Evolutionary conservation across 2,113 vertebrate genomes (phyloP).

Genomic region (Mesitornis unicolor): DNA sequence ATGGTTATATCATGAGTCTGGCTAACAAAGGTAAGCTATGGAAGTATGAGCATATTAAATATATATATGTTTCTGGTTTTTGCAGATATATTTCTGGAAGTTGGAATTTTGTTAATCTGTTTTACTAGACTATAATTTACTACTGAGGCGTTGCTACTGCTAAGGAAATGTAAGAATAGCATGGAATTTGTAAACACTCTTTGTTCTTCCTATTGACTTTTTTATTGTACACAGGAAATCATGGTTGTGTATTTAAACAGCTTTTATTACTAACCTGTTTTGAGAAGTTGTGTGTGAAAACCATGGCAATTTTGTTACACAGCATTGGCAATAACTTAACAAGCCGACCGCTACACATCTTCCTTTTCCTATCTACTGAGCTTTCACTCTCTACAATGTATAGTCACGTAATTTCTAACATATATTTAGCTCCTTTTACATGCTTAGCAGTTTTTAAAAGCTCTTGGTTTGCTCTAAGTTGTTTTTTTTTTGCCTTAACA

Average conservation of each 20-base stretch:
- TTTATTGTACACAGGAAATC: background rate
- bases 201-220: background rate
- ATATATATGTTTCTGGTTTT: background rate
- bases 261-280: background rate
- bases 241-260: background rate
- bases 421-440: background rate
- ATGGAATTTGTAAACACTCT: background rate
- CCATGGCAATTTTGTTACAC: background rate
- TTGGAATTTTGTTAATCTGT: background rate
- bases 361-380: background rate
- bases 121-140: background rate
- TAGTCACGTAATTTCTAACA: background rate
- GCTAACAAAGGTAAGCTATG: background rate
- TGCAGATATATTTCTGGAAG: background rate
- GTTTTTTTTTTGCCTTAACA: background rate
- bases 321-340: background rate
- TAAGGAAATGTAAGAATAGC: background rate
- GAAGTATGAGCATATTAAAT: background rate
- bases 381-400: background rate
- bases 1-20: background rate
- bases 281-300: background rate
- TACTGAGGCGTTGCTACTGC: background rate
- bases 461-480: background rate
- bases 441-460: background rate
- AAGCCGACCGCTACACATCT: background rate